Evolutionary conservation across 1,140 invertebrate species (phyloP).

Genomic region (Homarus americanus): DNA sequence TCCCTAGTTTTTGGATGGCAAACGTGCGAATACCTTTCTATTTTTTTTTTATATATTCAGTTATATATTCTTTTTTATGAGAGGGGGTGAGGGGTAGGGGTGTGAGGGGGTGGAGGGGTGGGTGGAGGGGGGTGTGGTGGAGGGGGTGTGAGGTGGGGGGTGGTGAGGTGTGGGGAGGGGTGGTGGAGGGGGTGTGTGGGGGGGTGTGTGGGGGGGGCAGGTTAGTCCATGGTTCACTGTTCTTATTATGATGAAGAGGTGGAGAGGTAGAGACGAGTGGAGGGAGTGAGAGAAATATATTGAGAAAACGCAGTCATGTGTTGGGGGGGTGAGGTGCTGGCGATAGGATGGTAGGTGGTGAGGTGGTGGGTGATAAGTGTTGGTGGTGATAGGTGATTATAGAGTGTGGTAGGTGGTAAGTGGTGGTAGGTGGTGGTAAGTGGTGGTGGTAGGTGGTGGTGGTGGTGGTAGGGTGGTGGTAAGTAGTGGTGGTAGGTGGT

Average conservation of each 20-base stretch:
- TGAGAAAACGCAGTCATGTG: not conserved
- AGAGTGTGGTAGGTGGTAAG: too few relatives aligned
- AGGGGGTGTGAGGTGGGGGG: not conserved
- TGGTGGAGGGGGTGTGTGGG: not conserved
- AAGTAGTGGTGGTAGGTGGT: too few relatives aligned
- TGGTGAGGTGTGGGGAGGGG: not conserved
- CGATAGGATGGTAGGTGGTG: too few relatives aligned
- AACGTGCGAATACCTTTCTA: too few relatives aligned
- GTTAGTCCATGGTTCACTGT: not conserved
- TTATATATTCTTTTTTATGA: too few relatives aligned
- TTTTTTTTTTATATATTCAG: too few relatives aligned
- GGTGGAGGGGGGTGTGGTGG: not conserved
- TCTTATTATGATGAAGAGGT: not conserved
- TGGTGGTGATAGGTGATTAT: too few relatives aligned
- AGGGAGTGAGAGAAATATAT: not conserved
- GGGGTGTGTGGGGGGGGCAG: not conserved
- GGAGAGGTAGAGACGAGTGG: not conserved
- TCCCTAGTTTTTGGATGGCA: too few relatives aligned
- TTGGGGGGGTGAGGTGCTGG: not conserved
- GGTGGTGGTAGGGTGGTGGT: too few relatives aligned
- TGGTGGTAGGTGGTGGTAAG: too few relatives aligned
- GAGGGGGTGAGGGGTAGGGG: not conserved
- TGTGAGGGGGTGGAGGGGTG: not conserved
- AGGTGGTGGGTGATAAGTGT: too few relatives aligned
- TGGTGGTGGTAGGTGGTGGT: too few relatives aligned